Evolutionary conservation across 2,113 vertebrate species (phyloP).

Genomic region (Polyodon spathula): DNA sequence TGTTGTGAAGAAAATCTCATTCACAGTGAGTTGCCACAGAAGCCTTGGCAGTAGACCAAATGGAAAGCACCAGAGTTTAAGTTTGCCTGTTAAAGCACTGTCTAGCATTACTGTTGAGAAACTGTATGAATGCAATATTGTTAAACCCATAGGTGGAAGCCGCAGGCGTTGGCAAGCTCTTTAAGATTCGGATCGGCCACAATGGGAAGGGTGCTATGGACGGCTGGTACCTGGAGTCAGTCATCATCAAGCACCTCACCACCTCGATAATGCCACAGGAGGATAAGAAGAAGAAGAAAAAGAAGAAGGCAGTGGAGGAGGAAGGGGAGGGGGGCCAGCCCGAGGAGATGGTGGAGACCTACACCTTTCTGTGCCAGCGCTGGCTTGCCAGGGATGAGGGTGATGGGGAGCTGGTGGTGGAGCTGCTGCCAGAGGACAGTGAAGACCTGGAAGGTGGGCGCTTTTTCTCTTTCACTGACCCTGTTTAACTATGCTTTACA

Average conservation of each 20-base stretch:
- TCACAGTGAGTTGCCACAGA: too few relatives aligned
- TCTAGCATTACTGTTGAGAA: too few relatives aligned
- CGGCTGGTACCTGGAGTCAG: conserved; percentile 81
- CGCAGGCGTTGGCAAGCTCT: conserved; percentile 75
- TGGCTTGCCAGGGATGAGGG: conserved; percentile 86
- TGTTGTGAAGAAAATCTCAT: too few relatives aligned
- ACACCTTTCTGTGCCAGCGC: conserved; percentile 66
- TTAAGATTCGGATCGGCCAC: conserved; percentile 87
- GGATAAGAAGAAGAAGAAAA: conserved; percentile 56
- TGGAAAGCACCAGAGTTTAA: too few relatives aligned
- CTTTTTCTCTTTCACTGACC: neutral
- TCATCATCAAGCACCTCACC: conserved; percentile 59
- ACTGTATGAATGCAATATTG: neutral
- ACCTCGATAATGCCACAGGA: conserved; percentile 56
- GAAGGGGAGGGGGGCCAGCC: conserved; percentile 38
- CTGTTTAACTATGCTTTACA: too few relatives aligned
- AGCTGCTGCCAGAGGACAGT: conserved; percentile 65
- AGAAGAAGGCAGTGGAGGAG: conserved; percentile 45
- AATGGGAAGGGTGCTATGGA: conserved; percentile 74
- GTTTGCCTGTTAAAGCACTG: neutral
- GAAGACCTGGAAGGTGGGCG: conserved; percentile 71
- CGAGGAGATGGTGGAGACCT: conserved; percentile 64
- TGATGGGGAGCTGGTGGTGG: conserved; percentile 79
- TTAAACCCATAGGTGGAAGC: conserved; percentile 68
- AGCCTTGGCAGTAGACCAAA: too few relatives aligned